Conservation (phyloP, 53 echinoderm and acorn worm species). For the Paracentrotus lividus region DNA sequence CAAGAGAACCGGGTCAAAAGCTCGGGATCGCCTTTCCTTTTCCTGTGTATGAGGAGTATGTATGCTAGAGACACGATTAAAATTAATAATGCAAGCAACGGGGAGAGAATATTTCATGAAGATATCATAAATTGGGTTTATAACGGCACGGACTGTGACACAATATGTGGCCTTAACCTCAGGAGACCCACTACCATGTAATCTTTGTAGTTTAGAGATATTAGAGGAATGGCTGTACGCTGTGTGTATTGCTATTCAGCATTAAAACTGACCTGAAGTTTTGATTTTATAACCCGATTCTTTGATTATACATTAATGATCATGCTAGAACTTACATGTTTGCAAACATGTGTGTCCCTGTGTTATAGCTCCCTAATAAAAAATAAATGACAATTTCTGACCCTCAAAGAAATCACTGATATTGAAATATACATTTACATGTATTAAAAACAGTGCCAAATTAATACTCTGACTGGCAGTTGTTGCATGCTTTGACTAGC, state of each 20-base stretch:
- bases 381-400: not conserved
- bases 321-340: not conserved
- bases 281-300: no score
- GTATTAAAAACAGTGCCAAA: no score
- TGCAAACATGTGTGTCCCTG: not conserved
- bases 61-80: constrained; percentile 54
- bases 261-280: not conserved
- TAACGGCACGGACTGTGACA: not conserved
- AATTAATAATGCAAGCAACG: constrained; percentile 50
- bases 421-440: no score
- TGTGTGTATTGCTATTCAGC: not conserved
- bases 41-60: not conserved
- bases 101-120: not conserved
- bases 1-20: constrained; percentile 55
- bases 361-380: no score
- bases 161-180: constrained; percentile 8
- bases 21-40: not conserved
- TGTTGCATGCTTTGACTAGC: no score
- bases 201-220: not conserved
- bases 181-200: not conserved
- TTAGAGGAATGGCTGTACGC: not conserved
- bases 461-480: no score
- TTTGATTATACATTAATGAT: no score
- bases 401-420: not conserved
- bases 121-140: not conserved